Percentiles rank a stretch among this genome's conserved stretches.
These are phyloP conservation scores for Scomber colias DNA, from an alignment of 2,113 vertebrate species.

Conservation along the genomic window DNA sequence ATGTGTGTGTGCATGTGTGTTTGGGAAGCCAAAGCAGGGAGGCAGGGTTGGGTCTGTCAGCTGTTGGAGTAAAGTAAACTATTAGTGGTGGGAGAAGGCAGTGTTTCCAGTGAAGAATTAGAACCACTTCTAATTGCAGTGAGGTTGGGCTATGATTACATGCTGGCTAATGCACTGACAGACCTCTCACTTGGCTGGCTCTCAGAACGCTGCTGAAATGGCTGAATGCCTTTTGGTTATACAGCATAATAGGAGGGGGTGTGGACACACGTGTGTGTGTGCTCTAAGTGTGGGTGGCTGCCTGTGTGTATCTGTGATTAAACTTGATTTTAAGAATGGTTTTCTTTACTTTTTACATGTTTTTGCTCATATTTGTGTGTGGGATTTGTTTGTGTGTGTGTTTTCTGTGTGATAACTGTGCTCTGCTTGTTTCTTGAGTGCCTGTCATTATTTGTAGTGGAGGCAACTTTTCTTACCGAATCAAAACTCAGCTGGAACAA, in stretches of 20 bases:
- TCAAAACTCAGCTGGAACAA: constrained; percentile 72
- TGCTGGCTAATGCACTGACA: constrained; percentile 82
- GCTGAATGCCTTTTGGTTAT: constrained; percentile 80
- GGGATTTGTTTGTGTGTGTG: constrained; percentile 18
- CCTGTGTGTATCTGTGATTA: constrained; percentile 63
- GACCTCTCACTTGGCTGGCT: constrained; percentile 80
- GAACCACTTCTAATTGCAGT: constrained; percentile 82
- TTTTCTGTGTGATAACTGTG: constrained; percentile 45
- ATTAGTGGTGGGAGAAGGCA: constrained; percentile 76
- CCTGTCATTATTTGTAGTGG: constrained; percentile 74
- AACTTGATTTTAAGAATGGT: constrained; percentile 38
- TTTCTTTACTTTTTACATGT: constrained; percentile 56
- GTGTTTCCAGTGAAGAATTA: constrained; percentile 79
- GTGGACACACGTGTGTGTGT: constrained; percentile 54
- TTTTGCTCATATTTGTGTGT: constrained; percentile 37
- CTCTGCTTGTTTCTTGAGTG: constrained; percentile 57
- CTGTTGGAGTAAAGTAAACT: constrained; percentile 82
- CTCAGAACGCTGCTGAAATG: constrained; percentile 76
- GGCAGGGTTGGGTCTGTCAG: constrained; percentile 72
- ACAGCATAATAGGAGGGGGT: constrained; percentile 72
- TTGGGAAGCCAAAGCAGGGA: constrained; percentile 25
- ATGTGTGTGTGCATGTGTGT: constrained; percentile 43
- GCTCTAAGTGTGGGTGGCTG: constrained; percentile 55
- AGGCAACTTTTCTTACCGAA: constrained; percentile 72
- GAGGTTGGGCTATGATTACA: constrained; percentile 85